These are phyloP conservation scores for Neoarius graeffei DNA, from an alignment of 2,113 vertebrate species.

Conservation along the genomic window DNA sequence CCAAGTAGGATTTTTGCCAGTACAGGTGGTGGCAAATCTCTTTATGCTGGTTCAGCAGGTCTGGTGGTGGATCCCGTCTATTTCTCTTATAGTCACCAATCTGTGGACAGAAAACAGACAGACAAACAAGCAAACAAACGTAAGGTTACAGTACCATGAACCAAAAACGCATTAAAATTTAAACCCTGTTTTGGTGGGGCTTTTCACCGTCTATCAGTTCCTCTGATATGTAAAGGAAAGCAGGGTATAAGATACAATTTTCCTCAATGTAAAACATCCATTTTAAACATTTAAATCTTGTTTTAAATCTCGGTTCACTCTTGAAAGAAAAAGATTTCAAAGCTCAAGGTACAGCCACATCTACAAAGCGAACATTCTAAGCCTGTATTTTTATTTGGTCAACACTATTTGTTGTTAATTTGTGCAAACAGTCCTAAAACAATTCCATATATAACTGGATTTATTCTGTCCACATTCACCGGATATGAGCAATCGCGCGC, in stretches of 20 bases:
- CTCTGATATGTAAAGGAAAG: background rate
- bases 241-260: background rate
- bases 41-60: slow-evolving; percentile 77
- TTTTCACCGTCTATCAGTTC: background rate
- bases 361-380: too few species aligned
- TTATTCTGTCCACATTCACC: too few species aligned
- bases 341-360: too few species aligned
- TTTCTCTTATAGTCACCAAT: slow-evolving; percentile 75
- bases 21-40: slow-evolving; percentile 79
- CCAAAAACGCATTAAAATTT: background rate
- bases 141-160: background rate
- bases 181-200: background rate
- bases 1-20: slow-evolving; percentile 83
- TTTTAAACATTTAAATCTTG: background rate
- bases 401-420: too few species aligned
- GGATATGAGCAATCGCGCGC: too few species aligned
- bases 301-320: background rate
- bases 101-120: slow-evolving; percentile 60
- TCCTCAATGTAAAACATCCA: background rate
- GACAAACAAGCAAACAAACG: background rate
- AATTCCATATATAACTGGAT: background rate
- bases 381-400: too few species aligned
- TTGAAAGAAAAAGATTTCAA: background rate
- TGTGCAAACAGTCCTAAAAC: background rate
- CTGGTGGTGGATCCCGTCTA: slow-evolving; percentile 70